Conservation (phyloP, 2,797 vertebrate genomes). For the Ibycter americanus region DNA sequence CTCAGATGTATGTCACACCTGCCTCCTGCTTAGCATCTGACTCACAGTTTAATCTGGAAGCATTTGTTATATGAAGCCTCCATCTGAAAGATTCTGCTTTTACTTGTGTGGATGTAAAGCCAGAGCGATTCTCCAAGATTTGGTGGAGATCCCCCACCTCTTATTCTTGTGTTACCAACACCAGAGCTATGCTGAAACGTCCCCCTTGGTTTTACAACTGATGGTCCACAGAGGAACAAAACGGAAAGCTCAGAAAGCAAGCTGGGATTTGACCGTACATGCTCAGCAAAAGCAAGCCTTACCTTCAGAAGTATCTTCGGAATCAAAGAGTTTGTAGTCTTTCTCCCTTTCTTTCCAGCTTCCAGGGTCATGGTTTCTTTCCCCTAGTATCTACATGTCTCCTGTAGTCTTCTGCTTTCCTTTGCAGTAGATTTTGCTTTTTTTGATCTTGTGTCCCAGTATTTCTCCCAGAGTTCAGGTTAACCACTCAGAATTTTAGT, state of each 20-base stretch:
- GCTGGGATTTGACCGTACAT: background rate
- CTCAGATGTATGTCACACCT: slow-evolving; percentile 43
- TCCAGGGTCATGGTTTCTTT: background rate
- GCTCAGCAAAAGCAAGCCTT: background rate
- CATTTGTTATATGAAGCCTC: background rate
- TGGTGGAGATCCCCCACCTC: background rate
- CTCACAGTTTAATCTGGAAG: slow-evolving; percentile 39
- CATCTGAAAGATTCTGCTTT: slow-evolving; percentile 23
- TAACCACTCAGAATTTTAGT: background rate
- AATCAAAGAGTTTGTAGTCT: background rate
- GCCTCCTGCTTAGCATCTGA: slow-evolving; percentile 30
- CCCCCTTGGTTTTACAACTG: background rate
- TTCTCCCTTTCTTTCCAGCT: background rate
- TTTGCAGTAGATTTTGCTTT: background rate
- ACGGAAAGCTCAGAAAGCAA: background rate
- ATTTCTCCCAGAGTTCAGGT: background rate
- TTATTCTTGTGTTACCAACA: background rate
- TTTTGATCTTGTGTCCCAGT: background rate
- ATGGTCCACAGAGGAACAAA: background rate
- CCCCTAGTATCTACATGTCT: background rate
- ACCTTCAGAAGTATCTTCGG: background rate
- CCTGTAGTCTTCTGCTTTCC: background rate
- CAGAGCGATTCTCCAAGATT: background rate
- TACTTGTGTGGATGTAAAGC: background rate
- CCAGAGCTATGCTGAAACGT: background rate